Base-by-base conservation (phyloP, 2,888 invertebrate genomes). In the Drosophila austrosaltans region DNA sequence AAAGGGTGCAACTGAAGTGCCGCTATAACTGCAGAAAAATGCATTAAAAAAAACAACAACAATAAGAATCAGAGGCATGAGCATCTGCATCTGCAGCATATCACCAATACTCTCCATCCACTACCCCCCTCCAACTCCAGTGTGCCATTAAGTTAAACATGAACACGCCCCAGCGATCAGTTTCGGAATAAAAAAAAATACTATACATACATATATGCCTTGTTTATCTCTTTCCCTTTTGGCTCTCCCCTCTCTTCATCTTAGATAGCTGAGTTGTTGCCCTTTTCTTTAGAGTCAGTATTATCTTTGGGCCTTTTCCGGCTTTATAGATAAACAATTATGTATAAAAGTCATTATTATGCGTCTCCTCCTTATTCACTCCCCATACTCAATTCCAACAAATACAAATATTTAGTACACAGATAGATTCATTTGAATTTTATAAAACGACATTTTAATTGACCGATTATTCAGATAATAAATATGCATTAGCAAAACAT, bases 221-320 rank as follows among this genome's bases (percentile, higher is more conserved):
- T 70, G 72, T 77, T 77, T 80, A 67, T 77, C 67, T 66, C 56
- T 44, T n/a, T 60, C 36, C 25, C 36, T n/a, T 28, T 53, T 36
- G 1, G 2, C 22, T 25, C 4, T 10, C 7, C 48, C 22, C n/a
- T 4, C 44, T 5, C 42, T 58, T 36, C 28, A 48, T 20, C 36
- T 28, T 53, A 8, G 10, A 8, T 36, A 36, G 36, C 10, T 36
- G 36, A 36, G 36, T 2, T 6, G 32, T 32, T 30, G 59, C 20
- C 39, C 16, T 66, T 28, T 60, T 8, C 32, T 30, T 64, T 36
- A 1, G 25, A 56, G n/a, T 59, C 44, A 73, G 54, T 70, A 72
- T 78, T 82, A 82, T 82, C 88, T 87, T 76, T 48, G 68, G 63
- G 63, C 79, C 79, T 81, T 82, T 83, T 83, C 82, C 82, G 87